These are phyloP conservation scores for Ctenicera cuprea DNA, from an alignment of 2,888 invertebrate genomes.

Conservation along the genomic window DNA sequence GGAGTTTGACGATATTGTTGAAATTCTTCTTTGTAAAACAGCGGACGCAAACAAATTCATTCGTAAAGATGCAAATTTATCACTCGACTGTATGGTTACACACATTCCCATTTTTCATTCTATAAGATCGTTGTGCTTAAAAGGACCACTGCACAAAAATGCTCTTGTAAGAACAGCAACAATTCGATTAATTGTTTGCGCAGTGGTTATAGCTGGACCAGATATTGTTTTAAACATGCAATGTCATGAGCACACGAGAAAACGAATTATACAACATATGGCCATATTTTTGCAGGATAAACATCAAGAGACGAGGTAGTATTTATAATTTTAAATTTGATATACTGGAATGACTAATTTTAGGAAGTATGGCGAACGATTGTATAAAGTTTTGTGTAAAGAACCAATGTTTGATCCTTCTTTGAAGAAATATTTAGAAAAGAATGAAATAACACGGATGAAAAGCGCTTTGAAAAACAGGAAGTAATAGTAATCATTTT, in stretches of 20 bases:
- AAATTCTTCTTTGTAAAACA: constrained; percentile 79
- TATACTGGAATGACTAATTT: constrained; percentile 50
- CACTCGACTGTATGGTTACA: constrained; percentile 82
- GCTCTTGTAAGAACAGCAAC: constrained; percentile 80
- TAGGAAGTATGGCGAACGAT: constrained; percentile 76
- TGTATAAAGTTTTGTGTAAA: constrained; percentile 75
- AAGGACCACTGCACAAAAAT: constrained; percentile 78
- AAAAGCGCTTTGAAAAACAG: constrained; percentile 53
- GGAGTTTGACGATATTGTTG: constrained; percentile 84
- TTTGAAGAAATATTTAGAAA: constrained; percentile 70
- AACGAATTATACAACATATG: constrained; percentile 73
- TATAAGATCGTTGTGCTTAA: constrained; percentile 73
- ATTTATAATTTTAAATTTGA: not conserved
- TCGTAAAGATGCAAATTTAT: constrained; percentile 83
- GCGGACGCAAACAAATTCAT: constrained; percentile 85
- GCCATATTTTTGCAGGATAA: constrained; percentile 75
- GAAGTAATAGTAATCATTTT: not conserved
- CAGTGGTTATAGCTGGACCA: constrained; percentile 80
- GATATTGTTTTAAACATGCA: constrained; percentile 75
- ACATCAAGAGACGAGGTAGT: constrained; percentile 73
- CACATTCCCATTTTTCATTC: constrained; percentile 77
- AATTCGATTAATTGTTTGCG: constrained; percentile 78
- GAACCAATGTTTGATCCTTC: constrained; percentile 73
- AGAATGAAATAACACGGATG: constrained; percentile 59
- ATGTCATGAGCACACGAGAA: constrained; percentile 74